Base-by-base conservation (phyloP, 2,797 vertebrate genomes). In the Emys orbicularis region DNA sequence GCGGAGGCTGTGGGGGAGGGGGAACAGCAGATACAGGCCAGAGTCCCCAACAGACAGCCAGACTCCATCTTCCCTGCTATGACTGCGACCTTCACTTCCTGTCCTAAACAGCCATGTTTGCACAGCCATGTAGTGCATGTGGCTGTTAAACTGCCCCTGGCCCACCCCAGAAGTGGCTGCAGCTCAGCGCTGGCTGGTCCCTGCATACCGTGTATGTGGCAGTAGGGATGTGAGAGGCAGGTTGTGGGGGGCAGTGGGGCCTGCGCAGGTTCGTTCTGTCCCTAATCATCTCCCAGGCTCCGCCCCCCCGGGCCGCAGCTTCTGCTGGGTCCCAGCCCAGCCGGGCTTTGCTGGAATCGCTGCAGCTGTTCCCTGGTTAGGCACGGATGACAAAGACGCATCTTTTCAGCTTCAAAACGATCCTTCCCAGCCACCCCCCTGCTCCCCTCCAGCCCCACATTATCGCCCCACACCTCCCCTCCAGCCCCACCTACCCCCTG, bases 351-450 rank as follows among this genome's bases (percentile, higher is more conserved):
- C 87, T 86, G 91, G 79, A 89, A 84, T 79, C 49, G 49, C 79
- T 82, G 87, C 91, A 92, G 91, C 91, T 92, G 91, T 92, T 92
- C 86, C 68, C 91, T 83, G 89, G 85, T 92, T 92, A 85, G 91
- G 59, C 91, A 92, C 77, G 87, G 87, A 79, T 86, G 83, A 89
- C 88, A 92, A 89, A 86, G 83, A 61, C n/a, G 68, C 83, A 56
- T 85, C 79, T 86, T 92, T 68, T 92, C 91, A 86, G 65, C 79
- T 89, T 89, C 61, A 81, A 27, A 82, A 68, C 5, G 34, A 37
- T 18, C 34, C 65, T 37, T 19, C 19, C 65, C n/a, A 37, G 18
- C n/a, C 27, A 31, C 50, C 47, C 83, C 83, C 82, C 87, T 65
- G 11, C 50, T 86, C 79, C 23, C 61, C 29, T 50, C 49, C 49